Percentiles rank a stretch among this genome's conserved stretches.
phyloP scores from a whole-genome alignment of 1,140 invertebrate genomes.

The Vanessa tameamea region DNA sequence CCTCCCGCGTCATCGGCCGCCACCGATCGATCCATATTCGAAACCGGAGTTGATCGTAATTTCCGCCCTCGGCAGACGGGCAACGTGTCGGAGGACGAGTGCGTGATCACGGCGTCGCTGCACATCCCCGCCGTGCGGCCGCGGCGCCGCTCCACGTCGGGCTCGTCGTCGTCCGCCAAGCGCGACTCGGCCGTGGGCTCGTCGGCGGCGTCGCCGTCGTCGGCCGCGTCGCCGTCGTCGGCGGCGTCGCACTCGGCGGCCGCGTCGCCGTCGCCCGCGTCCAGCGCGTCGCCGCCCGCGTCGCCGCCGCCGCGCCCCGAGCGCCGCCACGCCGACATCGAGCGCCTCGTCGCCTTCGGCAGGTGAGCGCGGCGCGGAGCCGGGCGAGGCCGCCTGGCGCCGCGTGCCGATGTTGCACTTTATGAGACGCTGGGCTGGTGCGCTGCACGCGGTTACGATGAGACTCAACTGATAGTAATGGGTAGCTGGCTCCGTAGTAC shows the following conservation, averaged over 20 bases:
- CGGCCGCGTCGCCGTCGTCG: conserved; percentile 45
- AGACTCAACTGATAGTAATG: too few species aligned
- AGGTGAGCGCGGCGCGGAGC: conserved; percentile 42
- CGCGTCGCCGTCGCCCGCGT: conserved; percentile 47
- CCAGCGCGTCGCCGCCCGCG: conserved; percentile 56
- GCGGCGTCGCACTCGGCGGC: conserved; percentile 51
- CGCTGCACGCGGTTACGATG: too few species aligned
- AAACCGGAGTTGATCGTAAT: too few species aligned
- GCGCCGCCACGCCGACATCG: conserved; percentile 49
- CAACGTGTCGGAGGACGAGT: conserved; percentile 76
- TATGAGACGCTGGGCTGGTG: too few species aligned
- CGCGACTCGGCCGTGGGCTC: conserved; percentile 69
- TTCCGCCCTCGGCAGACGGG: conserved; percentile 43
- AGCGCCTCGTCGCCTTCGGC: conserved; percentile 58
- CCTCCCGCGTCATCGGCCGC: too few species aligned
- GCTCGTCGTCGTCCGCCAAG: conserved; percentile 60
- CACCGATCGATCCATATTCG: too few species aligned
- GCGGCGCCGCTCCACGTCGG: conserved; percentile 60
- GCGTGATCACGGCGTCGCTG: conserved; percentile 90
- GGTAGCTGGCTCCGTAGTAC: too few species aligned
- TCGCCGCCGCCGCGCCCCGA: conserved; percentile 51
- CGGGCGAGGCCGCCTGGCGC: too few species aligned
- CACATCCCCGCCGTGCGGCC: conserved; percentile 83
- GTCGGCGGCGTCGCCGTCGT: conserved; percentile 44
- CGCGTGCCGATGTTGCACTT: too few species aligned